These are phyloP conservation scores for Miniopterus natalensis DNA, from an alignment of 2,113 vertebrate genomes.

Conservation along the genomic window DNA sequence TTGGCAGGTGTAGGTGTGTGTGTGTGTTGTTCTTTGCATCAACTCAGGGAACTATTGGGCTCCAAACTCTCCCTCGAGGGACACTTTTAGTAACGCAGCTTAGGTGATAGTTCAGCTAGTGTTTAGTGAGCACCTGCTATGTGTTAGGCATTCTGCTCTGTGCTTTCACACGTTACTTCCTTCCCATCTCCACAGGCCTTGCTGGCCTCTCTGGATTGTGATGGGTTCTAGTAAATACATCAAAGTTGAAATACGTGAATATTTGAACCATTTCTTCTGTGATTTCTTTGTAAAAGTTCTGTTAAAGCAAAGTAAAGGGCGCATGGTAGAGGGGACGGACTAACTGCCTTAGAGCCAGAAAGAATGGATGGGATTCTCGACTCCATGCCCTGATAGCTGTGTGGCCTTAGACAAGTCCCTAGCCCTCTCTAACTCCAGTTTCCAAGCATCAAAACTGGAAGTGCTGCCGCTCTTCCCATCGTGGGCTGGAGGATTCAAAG, in stretches of 20 bases:
- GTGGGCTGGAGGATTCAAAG: background rate
- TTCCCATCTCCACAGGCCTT: background rate
- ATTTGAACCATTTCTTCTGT: background rate
- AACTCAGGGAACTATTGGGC: background rate
- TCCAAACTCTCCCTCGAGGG: slow-evolving; percentile 47
- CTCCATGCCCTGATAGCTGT: background rate
- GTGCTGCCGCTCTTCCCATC: background rate
- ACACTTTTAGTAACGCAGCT: background rate
- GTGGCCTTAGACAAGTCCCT: background rate
- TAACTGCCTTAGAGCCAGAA: background rate
- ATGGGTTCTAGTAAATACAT: background rate
- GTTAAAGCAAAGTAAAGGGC: background rate
- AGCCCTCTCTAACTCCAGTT: background rate
- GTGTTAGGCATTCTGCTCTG: background rate
- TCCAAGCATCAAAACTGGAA: background rate
- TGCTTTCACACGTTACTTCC: background rate
- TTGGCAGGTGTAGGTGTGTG: background rate
- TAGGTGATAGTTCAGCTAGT: slow-evolving; percentile 2
- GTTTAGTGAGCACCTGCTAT: slow-evolving; percentile 60
- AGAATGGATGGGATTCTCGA: background rate
- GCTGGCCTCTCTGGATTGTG: background rate
- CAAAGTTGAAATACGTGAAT: background rate
- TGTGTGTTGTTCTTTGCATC: background rate
- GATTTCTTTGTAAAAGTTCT: background rate
- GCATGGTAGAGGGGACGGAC: background rate